These are phyloP conservation scores for Aurelia coerulea DNA, from an alignment of 30 jellyfish, hydroid and myxozoan genomes.

Conservation along the genomic window DNA sequence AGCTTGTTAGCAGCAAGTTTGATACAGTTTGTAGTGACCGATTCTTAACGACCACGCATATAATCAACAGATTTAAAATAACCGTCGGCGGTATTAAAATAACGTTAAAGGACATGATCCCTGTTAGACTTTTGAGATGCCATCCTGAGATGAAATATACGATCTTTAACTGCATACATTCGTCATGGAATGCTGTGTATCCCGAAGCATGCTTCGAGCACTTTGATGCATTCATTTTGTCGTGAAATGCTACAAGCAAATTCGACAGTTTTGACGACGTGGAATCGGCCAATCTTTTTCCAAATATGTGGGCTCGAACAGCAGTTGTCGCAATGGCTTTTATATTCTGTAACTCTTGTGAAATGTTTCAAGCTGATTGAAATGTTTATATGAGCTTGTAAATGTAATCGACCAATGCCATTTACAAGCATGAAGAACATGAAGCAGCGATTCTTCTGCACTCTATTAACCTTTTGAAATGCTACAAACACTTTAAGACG, in stretches of 20 bases:
- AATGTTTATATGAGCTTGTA: no score
- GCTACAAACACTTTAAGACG: no score
- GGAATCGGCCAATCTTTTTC: no score
- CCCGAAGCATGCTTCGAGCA: slow-evolving; percentile 10
- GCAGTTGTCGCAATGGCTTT: no score
- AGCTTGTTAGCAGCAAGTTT: slow-evolving; percentile 51
- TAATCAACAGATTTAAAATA: slow-evolving; percentile 29
- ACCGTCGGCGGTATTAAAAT: slow-evolving; percentile 41
- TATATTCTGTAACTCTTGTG: no score
- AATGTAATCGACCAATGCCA: no score
- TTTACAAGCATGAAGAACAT: no score
- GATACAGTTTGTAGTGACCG: slow-evolving; percentile 59
- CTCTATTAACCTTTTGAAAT: no score
- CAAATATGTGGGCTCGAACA: no score
- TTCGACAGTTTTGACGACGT: no score
- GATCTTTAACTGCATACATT: slow-evolving; percentile 31
- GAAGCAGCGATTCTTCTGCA: no score
- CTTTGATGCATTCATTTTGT: not conserved
- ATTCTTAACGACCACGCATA: slow-evolving; percentile 32
- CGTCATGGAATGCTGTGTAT: slow-evolving; percentile 4
- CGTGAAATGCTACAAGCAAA: not conserved
- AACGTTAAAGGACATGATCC: slow-evolving; percentile 30
- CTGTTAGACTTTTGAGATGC: slow-evolving; percentile 41
- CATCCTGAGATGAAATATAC: slow-evolving; percentile 52
- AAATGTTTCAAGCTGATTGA: no score